phyloP scores from a whole-genome alignment of 35 echinoderm and acorn worm species.

The Ophiothrix spiculata region DNA sequence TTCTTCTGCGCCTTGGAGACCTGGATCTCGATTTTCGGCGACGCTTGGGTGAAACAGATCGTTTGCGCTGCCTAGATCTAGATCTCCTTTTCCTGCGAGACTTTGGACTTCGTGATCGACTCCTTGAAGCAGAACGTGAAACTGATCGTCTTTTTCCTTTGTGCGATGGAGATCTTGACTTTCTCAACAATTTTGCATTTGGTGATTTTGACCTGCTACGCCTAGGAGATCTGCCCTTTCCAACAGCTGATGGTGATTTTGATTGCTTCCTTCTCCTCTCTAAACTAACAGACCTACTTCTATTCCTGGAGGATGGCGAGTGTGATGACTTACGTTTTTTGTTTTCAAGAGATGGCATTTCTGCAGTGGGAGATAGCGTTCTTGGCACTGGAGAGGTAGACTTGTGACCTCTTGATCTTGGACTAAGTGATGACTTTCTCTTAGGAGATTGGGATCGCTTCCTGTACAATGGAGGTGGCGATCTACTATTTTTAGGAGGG shows the following conservation, averaged over 20 bases:
- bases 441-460: no score
- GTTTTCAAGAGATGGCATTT: no score
- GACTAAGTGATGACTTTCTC: no score
- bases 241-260: constrained; percentile 1
- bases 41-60: constrained; percentile 22
- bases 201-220: constrained; percentile 23
- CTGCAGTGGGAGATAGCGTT: no score
- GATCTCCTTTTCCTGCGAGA: constrained; percentile 18
- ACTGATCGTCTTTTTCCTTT: constrained; percentile 17
- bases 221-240: no score
- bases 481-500: no score
- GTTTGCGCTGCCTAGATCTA: constrained; percentile 11
- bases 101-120: constrained; percentile 22
- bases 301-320: no score
- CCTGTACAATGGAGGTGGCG: no score
- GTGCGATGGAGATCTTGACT: constrained; percentile 3
- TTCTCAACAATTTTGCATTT: background rate
- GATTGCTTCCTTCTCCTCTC: no score
- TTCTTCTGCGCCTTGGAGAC: background rate
- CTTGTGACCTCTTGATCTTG: no score
- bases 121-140: background rate
- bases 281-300: no score
- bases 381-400: no score
- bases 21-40: constrained; percentile 14
- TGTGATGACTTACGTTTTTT: background rate